These are phyloP conservation scores for Acromyrmex charruanus DNA, from an alignment of 1,140 invertebrate genomes.

Conservation along the genomic window DNA sequence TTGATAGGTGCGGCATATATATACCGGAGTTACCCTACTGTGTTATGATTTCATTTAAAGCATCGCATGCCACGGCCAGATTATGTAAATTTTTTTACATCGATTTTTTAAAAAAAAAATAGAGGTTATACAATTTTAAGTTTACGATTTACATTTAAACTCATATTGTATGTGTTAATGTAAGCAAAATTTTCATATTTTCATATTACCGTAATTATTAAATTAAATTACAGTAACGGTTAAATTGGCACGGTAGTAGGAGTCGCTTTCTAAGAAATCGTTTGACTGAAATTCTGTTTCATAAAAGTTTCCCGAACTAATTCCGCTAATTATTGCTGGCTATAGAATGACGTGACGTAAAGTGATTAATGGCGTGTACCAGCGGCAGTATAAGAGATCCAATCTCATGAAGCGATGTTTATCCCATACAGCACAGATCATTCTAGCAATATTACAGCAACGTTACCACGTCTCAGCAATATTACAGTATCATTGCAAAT, in stretches of 20 bases:
- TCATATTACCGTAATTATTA: neutral
- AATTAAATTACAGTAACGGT: neutral
- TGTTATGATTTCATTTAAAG: constrained; percentile 38
- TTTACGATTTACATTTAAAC: neutral
- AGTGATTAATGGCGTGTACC: constrained; percentile 57
- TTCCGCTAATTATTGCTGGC: constrained; percentile 37
- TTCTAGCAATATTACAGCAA: too few relatives aligned
- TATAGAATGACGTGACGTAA: constrained; percentile 44
- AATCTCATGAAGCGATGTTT: constrained; percentile 52
- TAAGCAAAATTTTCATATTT: neutral
- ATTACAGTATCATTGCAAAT: too few relatives aligned
- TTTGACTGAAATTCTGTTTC: constrained; percentile 21
- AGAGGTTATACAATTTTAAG: neutral
- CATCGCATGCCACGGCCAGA: neutral
- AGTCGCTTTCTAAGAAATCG: neutral
- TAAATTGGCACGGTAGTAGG: neutral
- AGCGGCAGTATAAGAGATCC: constrained; percentile 5
- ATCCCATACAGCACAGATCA: neutral
- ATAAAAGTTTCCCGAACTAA: constrained; percentile 47
- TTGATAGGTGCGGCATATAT: too few relatives aligned
- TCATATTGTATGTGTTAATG: neutral
- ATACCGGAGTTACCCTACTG: neutral
- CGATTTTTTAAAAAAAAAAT: neutral
- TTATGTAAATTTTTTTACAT: constrained; percentile 9
- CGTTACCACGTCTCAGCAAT: too few relatives aligned